These are phyloP conservation scores for Peromyscus aztecus DNA, from an alignment of 2,797 vertebrate genomes.

Conservation along the genomic window DNA sequence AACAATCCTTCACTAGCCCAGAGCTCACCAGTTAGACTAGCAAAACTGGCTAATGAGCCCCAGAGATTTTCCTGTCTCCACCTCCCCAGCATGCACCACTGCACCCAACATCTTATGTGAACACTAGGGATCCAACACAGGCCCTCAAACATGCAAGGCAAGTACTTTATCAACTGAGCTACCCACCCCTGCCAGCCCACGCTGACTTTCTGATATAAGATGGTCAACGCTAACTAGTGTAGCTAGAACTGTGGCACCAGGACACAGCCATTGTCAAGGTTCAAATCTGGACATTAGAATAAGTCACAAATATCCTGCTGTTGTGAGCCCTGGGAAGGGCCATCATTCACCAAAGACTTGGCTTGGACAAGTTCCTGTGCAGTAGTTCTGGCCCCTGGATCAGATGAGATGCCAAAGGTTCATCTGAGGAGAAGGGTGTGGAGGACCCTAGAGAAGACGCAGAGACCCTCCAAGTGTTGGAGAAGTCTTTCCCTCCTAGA, in stretches of 20 bases:
- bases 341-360: fast-evolving
- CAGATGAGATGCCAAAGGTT: not conserved
- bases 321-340: fast-evolving
- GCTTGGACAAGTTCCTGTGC: not conserved
- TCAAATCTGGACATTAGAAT: not conserved
- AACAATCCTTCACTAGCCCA: not conserved
- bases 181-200: not conserved
- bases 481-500: not conserved
- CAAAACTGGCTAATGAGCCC: not conserved
- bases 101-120: not conserved
- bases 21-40: not conserved
- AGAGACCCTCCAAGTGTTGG: too few species aligned
- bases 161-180: not conserved
- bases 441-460: not conserved
- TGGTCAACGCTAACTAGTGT: fast-evolving
- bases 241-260: not conserved
- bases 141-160: not conserved
- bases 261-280: fast-evolving
- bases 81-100: not conserved
- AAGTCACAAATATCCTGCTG: too few species aligned
- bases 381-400: not conserved
- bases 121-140: not conserved
- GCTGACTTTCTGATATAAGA: too few species aligned
- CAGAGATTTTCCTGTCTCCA: not conserved
- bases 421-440: fast-evolving